phyloP scores from a whole-genome alignment of 1,140 invertebrate genomes.

The Ctenoplectra terminalis region DNA sequence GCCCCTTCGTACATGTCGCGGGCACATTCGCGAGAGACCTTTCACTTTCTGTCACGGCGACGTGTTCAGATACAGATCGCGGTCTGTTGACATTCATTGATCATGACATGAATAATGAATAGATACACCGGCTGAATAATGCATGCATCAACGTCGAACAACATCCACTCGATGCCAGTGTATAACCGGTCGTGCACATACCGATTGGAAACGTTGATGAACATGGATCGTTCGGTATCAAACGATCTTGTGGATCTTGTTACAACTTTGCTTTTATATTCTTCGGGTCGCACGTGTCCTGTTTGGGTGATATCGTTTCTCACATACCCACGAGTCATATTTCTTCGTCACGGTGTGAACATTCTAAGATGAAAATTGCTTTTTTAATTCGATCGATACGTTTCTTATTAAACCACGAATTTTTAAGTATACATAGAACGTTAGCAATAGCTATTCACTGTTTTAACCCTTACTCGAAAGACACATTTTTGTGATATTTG shows the following conservation, averaged over 20 bases:
- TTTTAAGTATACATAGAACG: no score
- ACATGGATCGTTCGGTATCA: conserved; percentile 33
- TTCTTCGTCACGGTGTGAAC: no score
- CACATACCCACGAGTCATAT: no score
- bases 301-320: no score
- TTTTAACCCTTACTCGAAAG: no score
- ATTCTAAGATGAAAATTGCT: no score
- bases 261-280: background rate
- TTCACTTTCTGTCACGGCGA: conserved; percentile 64
- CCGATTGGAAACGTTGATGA: conserved; percentile 57
- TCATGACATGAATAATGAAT: conserved; percentile 76
- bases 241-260: conserved; percentile 10
- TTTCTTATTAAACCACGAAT: no score
- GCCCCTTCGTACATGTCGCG: conserved; percentile 6
- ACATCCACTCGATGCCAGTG: conserved; percentile 65
- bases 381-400: no score
- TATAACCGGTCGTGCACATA: conserved; percentile 56
- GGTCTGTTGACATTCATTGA: conserved; percentile 76
- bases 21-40: conserved; percentile 27
- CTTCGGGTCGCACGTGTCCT: no score
- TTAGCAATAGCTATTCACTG: no score
- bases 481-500: no score
- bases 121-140: conserved; percentile 75
- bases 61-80: conserved; percentile 71
- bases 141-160: conserved; percentile 73